Conservation (phyloP, 2,113 vertebrate genomes). For the Pachycephala philippinensis region DNA sequence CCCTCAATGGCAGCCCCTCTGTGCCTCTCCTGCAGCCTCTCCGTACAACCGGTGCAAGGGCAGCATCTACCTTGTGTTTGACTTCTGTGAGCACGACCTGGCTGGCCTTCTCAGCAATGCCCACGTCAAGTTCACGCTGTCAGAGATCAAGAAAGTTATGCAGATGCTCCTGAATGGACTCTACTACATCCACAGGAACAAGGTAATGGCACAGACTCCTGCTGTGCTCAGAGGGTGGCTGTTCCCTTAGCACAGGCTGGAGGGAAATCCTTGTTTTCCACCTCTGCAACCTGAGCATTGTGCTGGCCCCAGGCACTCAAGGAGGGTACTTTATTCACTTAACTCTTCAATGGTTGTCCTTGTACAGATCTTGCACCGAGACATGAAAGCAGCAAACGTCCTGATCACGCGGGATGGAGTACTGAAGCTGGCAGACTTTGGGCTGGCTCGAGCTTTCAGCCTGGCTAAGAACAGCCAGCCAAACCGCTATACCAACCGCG, state of each 20-base stretch:
- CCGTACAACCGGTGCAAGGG: conserved; percentile 97
- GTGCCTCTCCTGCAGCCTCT: conserved; percentile 76
- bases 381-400: conserved; percentile 98
- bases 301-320: background rate
- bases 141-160: conserved; percentile 99
- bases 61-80: conserved; percentile 97
- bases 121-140: conserved; percentile 93
- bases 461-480: conserved; percentile 97
- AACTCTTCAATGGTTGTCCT: background rate
- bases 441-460: conserved; percentile 94
- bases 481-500: conserved; percentile 96
- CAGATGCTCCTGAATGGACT: conserved; percentile 97
- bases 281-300: background rate
- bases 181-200: conserved; percentile 98
- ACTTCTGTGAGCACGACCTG: conserved; percentile 98
- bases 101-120: conserved; percentile 94
- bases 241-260: background rate
- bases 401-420: conserved; percentile 95
- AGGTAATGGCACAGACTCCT: conserved; percentile 71
- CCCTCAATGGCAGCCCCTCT: background rate
- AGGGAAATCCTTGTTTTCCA: background rate
- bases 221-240: background rate
- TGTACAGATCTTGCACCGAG: conserved; percentile 90
- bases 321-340: background rate
- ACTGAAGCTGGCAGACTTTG: conserved; percentile 95